Evolutionary conservation across 2,797 vertebrate genomes (phyloP).

Genomic region (Bucorvus abyssinicus): DNA sequence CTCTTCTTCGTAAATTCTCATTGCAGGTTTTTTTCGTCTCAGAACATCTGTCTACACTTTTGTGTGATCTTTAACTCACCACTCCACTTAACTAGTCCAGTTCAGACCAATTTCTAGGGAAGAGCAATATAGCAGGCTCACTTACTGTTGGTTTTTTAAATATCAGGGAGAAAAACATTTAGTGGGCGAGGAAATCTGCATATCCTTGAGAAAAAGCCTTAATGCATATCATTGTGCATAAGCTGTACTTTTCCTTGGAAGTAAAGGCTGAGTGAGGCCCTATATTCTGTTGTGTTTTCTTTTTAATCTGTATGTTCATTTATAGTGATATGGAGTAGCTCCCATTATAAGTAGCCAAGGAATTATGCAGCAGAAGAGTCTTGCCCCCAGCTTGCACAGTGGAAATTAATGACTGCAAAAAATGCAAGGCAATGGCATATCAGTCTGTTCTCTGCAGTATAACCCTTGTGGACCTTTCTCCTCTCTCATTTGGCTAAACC

Average conservation of each 20-base stretch:
- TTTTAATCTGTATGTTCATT: not conserved
- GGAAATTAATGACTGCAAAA: not conserved
- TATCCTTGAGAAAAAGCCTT: not conserved
- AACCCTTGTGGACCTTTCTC: not conserved
- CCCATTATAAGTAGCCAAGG: not conserved
- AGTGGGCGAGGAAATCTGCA: not conserved
- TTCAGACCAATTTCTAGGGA: not conserved
- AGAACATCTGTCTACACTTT: not conserved
- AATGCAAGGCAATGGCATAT: not conserved
- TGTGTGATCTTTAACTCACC: not conserved
- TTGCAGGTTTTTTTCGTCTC: not conserved
- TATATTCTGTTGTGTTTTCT: no score
- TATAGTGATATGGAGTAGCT: not conserved
- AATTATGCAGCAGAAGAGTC: not conserved
- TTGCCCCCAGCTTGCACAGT: not conserved
- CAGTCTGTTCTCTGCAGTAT: not conserved
- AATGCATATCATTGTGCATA: not conserved
- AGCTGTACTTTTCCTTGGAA: not conserved
- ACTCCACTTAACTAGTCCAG: not conserved
- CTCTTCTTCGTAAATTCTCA: not conserved
- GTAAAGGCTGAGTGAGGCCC: not conserved
- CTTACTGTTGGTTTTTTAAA: not conserved
- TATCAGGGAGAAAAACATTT: not conserved
- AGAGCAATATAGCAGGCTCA: not conserved
- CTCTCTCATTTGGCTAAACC: not conserved